A percentile compares a stretch with the other conserved stretches of the same genome.
phyloP scores from a whole-genome alignment of 2,888 invertebrate genomes.

The Selenia dentaria region DNA sequence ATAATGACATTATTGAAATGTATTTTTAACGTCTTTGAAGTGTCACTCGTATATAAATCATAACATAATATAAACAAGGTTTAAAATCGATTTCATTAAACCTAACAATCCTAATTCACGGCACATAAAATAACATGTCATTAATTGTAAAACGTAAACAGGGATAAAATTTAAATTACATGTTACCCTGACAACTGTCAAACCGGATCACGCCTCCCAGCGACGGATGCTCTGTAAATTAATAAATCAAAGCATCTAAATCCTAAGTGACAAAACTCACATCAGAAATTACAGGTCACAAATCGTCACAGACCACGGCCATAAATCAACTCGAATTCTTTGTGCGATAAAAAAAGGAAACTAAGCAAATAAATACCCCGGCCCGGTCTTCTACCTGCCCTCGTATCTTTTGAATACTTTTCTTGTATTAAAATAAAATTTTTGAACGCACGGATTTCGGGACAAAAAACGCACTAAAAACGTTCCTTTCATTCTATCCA shows the following conservation, averaged over 20 bases:
- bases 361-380: slow-evolving; percentile 82
- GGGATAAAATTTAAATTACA: slow-evolving; percentile 56
- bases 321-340: slow-evolving; percentile 81
- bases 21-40: not conserved
- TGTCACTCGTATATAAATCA: no score
- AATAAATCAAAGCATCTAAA: slow-evolving; percentile 73
- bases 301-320: slow-evolving; percentile 76
- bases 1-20: not conserved
- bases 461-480: slow-evolving; percentile 81
- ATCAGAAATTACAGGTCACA: slow-evolving; percentile 81
- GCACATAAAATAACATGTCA: slow-evolving; percentile 39
- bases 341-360: slow-evolving; percentile 71
- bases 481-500: slow-evolving; percentile 56
- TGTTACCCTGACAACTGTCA: slow-evolving; percentile 65
- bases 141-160: slow-evolving; percentile 28
- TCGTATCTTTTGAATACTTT: slow-evolving; percentile 80
- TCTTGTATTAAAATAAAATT: slow-evolving; percentile 83
- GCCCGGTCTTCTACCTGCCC: slow-evolving; percentile 75
- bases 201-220: slow-evolving; percentile 63
- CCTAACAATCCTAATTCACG: slow-evolving; percentile 34
- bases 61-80: slow-evolving; percentile 1
- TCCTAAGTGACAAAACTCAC: slow-evolving; percentile 79
- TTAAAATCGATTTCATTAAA: slow-evolving; percentile 5
- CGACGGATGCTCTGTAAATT: slow-evolving; percentile 53
- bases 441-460: slow-evolving; percentile 76